Base-by-base conservation (phyloP, 1,140 invertebrate genomes). In the Leptoteleia sp. region DNA sequence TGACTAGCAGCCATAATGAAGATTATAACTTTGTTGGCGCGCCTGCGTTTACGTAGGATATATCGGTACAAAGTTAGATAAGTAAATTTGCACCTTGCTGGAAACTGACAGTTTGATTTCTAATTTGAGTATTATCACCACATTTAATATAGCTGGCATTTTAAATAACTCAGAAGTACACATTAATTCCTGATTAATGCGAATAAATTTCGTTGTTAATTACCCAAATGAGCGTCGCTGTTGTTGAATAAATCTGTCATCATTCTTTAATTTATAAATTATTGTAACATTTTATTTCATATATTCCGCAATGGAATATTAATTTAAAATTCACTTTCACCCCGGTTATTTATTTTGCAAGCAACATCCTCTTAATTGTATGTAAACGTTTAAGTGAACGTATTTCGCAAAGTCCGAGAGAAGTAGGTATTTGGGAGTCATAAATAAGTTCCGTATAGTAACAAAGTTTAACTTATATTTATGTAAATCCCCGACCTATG, bases 401-500 rank as follows among this genome's bases (percentile, higher is more conserved):
- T 42, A 54, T 64, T 54, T 64, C 29, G 25, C 17, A 48, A 64
- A 73, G 42, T 64, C 37, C 42, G 47, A 65, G 59, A 42, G 17
- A 55, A 65, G 70, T 64, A 65, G 70, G 59, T 65, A 75, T 75
- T 65, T 75, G 61, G 70, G 59, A 75, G 70, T 59, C 61, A 75
- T 75, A 67, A 76, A 76, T 62, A 67, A 62, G 54, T 65, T 75
- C 3, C 25, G 15, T 55, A 47, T 47, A 55, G 48, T 45, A 54
- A 62, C 64, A 68, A 57, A 76, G 50, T 68, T 70, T 16, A 68
- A 48, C 47, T 70, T 67, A 62, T 68, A 76, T 76, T 62, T 62
- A 61, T 76, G 72, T 68, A 68, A 76, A 76, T 76, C 62, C 48
- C 13, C 22, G 47, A 62, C 71, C 47, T 52, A 75, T 65, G 70